These are phyloP conservation scores for Heliconius nattereri DNA, from an alignment of 1,140 invertebrate species.

Conservation along the genomic window DNA sequence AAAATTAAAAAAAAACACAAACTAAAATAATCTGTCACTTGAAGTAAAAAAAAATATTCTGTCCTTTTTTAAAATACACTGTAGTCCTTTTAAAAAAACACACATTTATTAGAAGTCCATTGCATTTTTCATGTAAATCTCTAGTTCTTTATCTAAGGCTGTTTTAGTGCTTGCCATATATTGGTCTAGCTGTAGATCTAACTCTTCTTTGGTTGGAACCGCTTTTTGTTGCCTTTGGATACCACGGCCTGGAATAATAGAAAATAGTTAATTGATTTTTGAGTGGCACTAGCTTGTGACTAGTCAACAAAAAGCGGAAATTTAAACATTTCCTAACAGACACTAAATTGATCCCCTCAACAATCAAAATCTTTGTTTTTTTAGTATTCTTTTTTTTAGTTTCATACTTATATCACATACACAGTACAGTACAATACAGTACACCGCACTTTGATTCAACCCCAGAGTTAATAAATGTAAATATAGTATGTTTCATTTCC, in stretches of 20 bases:
- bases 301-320: no score
- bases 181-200: constrained; percentile 83
- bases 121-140: constrained; percentile 77
- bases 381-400: no score
- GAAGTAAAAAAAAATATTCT: neutral
- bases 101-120: constrained; percentile 60
- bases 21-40: neutral
- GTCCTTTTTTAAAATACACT: neutral
- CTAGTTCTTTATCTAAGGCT: constrained; percentile 79
- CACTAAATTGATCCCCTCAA: no score
- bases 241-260: constrained; percentile 47
- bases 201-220: constrained; percentile 79
- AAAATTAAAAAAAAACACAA: neutral
- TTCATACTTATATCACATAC: no score
- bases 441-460: no score
- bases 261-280: neutral
- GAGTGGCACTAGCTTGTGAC: no score
- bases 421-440: no score
- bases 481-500: no score
- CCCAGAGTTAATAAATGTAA: no score
- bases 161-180: constrained; percentile 84
- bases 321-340: no score
- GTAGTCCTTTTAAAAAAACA: neutral
- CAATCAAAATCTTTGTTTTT: no score
- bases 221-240: constrained; percentile 47